Conservation (phyloP, 2,888 invertebrate genomes). For the Brachyptera risi region DNA sequence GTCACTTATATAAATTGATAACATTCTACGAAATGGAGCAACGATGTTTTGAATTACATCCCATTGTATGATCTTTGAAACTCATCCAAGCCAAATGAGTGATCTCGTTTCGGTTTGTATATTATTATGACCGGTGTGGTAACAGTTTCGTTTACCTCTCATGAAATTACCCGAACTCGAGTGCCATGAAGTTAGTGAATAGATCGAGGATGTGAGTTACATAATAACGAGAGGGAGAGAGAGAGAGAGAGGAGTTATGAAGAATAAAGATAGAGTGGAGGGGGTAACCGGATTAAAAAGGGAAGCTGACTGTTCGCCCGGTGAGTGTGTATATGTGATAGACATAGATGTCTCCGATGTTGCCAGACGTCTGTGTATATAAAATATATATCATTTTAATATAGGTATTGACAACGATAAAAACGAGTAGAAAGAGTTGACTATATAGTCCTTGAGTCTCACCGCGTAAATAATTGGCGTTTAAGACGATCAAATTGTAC, state of each 20-base stretch:
- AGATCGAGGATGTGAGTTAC: slow-evolving; percentile 15
- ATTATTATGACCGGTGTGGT: slow-evolving; percentile 13
- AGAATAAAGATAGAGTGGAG: slow-evolving; percentile 27
- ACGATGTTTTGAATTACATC: too few species aligned
- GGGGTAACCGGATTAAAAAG: slow-evolving; percentile 31
- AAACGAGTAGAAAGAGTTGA: neutral
- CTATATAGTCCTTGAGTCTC: neutral
- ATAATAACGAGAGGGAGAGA: slow-evolving; percentile 31
- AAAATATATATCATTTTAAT: too few species aligned
- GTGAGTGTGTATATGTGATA: slow-evolving; percentile 16
- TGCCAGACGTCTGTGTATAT: slow-evolving; percentile 20
- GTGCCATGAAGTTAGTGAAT: slow-evolving; percentile 6
- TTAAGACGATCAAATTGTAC: too few species aligned
- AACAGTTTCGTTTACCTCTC: neutral
- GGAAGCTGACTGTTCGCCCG: slow-evolving; percentile 22
- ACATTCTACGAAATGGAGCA: too few species aligned
- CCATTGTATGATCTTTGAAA: too few species aligned
- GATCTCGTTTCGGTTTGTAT: too few species aligned
- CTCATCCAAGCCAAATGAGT: too few species aligned
- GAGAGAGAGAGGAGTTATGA: too few species aligned
- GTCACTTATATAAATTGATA: too few species aligned
- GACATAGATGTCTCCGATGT: slow-evolving; percentile 21
- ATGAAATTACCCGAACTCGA: neutral
- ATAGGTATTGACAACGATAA: too few species aligned
- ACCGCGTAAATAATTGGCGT: too few species aligned